These are phyloP conservation scores for Brachypalpus laphriformis DNA, from an alignment of 2,888 invertebrate species.

Conservation along the genomic window DNA sequence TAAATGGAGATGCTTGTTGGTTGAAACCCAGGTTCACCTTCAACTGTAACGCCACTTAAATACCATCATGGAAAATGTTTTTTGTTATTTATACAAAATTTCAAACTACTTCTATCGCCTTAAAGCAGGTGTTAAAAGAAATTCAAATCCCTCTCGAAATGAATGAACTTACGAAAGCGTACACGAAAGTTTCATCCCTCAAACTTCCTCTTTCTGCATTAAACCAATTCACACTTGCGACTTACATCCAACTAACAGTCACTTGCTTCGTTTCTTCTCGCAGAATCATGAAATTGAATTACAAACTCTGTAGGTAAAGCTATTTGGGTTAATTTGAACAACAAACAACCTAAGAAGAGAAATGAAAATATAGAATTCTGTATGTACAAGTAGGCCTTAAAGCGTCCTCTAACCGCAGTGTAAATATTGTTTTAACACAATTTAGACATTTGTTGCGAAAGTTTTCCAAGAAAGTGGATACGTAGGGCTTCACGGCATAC, in stretches of 20 bases:
- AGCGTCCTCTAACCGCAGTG: not conserved
- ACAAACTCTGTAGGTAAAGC: not conserved
- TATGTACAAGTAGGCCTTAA: not conserved
- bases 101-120: no score
- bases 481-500: not conserved
- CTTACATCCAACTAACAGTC: not conserved
- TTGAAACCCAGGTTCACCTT: no score
- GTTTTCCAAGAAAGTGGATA: not conserved
- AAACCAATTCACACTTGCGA: not conserved
- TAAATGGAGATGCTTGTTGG: no score
- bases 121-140: no score
- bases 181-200: not conserved
- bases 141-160: not conserved
- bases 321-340: not conserved
- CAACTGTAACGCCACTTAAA: no score
- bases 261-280: not conserved
- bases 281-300: not conserved
- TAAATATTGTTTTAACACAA: constrained; percentile 8
- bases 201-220: not conserved
- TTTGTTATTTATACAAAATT: no score
- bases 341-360: not conserved
- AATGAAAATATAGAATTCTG: not conserved
- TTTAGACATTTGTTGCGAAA: not conserved
- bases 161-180: not conserved
- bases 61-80: no score